Conservation (phyloP, 2,113 vertebrate species). For the Ardeotis arabs region DNA sequence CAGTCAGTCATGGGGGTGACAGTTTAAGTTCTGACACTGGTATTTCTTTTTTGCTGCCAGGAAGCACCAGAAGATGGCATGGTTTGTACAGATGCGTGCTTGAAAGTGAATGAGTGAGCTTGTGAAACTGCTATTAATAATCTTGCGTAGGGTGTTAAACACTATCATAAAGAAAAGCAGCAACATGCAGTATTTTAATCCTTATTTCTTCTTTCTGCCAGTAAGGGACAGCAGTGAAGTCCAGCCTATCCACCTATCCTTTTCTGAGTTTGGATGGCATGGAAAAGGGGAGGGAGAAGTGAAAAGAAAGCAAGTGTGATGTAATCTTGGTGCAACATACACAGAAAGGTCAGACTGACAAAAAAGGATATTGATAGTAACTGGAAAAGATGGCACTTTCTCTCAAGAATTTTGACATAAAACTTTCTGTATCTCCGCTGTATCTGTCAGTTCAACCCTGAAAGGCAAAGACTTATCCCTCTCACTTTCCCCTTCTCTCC, state of each 20-base stretch:
- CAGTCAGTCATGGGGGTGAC: background rate
- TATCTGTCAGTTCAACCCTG: background rate
- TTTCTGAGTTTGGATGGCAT: background rate
- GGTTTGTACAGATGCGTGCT: slow-evolving; percentile 80
- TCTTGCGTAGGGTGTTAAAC: slow-evolving; percentile 55
- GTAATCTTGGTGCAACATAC: background rate
- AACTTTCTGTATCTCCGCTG: background rate
- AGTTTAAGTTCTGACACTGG: slow-evolving; percentile 38
- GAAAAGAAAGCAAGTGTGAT: background rate
- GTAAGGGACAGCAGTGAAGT: background rate
- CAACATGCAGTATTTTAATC: background rate
- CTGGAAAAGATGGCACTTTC: background rate
- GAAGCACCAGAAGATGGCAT: slow-evolving; percentile 87
- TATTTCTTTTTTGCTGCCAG: slow-evolving; percentile 70
- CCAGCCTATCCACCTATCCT: background rate
- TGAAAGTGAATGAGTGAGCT: slow-evolving; percentile 56
- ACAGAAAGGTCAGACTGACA: background rate
- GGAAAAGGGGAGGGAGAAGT: background rate
- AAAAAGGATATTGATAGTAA: background rate
- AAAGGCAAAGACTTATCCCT: background rate
- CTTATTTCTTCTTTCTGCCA: slow-evolving; percentile 16
- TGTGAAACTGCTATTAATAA: slow-evolving; percentile 77
- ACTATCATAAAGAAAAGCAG: slow-evolving; percentile 21
- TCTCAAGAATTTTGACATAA: background rate
- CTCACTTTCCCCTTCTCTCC: background rate